Percentiles rank a stretch among this genome's conserved stretches.
phyloP scores from a whole-genome alignment of 2,797 vertebrate genomes.

The Rousettus madagascariensis region DNA sequence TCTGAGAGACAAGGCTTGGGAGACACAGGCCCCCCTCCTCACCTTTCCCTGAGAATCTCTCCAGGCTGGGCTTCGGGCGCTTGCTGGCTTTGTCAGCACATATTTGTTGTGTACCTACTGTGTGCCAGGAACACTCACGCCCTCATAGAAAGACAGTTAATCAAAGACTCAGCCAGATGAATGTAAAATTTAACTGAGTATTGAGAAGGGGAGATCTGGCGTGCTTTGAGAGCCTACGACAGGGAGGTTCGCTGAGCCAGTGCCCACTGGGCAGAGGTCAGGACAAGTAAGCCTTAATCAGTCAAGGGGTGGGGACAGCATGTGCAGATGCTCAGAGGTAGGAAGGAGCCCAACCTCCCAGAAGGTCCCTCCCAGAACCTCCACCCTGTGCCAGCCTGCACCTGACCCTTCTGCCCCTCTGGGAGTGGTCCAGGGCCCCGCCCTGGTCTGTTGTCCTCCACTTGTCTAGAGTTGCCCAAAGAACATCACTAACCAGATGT shows the following conservation, averaged over 20 bases:
- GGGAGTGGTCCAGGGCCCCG: neutral
- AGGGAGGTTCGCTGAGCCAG: neutral
- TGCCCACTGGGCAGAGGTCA: neutral
- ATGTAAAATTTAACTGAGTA: neutral
- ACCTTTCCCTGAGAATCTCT: neutral
- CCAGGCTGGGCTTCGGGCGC: neutral
- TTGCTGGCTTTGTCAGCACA: neutral
- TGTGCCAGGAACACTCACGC: neutral
- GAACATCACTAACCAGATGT: neutral
- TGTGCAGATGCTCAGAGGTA: neutral
- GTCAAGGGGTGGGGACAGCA: neutral
- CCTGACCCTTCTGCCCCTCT: neutral
- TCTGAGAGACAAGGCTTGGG: neutral
- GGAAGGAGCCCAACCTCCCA: neutral
- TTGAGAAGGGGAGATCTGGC: neutral
- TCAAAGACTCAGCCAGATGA: neutral
- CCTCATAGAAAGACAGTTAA: neutral
- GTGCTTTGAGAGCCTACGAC: neutral
- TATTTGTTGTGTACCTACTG: neutral
- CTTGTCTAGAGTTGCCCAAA: neutral
- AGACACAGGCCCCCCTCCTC: neutral
- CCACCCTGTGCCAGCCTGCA: neutral
- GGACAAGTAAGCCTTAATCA: neutral
- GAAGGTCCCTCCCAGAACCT: neutral
- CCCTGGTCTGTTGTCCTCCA: neutral